These are phyloP conservation scores for Pachypsylla venusta DNA, from an alignment of 1,140 invertebrate species.

Conservation along the genomic window DNA sequence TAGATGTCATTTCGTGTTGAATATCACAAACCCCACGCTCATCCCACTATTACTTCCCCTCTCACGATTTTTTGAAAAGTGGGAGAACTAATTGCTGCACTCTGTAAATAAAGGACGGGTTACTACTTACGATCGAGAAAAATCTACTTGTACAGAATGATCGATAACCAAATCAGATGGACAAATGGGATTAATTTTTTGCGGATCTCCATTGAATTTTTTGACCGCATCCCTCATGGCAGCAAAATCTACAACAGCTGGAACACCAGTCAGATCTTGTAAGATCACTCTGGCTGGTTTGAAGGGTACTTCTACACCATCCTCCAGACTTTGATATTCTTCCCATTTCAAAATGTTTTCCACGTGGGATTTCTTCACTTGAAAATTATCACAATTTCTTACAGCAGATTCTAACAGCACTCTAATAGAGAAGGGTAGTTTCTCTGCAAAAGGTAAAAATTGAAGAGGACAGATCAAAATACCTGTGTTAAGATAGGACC, in stretches of 20 bases:
- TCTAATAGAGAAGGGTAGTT: constrained; percentile 84
- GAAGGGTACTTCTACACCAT: constrained; percentile 84
- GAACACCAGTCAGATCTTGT: constrained; percentile 44
- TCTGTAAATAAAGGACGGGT: constrained; percentile 3
- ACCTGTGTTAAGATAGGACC: too few species aligned
- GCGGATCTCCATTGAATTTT: constrained; percentile 67
- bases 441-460: constrained; percentile 42
- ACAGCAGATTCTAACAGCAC: constrained; percentile 89
- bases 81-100: too few species aligned
- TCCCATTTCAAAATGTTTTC: constrained; percentile 86
- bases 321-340: constrained; percentile 45
- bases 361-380: constrained; percentile 72
- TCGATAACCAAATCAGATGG: constrained; percentile 96
- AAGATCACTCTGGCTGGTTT: constrained; percentile 89
- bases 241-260: constrained; percentile 96
- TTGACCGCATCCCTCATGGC: constrained; percentile 94
- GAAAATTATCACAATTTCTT: constrained; percentile 91
- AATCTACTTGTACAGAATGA: constrained; percentile 96
- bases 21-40: too few species aligned
- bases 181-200: constrained; percentile 93
- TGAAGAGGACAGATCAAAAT: too few species aligned
- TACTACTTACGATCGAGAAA: constrained; percentile 58
- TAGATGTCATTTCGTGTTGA: too few species aligned
- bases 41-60: too few species aligned
- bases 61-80: too few species aligned